A percentile compares a stretch with the other conserved stretches of the same genome.
phyloP scores from a whole-genome alignment of 2,797 vertebrate genomes.

The Amblyraja radiata region DNA sequence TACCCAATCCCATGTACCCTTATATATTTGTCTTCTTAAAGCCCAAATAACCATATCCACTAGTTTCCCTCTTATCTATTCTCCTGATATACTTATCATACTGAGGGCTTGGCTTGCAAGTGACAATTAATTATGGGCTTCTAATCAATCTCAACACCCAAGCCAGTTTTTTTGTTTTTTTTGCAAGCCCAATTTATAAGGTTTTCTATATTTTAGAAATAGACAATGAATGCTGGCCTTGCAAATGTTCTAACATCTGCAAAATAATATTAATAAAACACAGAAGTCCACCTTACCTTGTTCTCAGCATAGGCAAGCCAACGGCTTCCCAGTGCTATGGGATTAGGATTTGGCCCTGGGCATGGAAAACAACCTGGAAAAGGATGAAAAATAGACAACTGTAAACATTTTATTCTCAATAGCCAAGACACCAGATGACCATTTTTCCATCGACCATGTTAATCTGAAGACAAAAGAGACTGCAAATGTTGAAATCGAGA shows the following conservation, averaged over 20 bases:
- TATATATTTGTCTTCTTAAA: no score
- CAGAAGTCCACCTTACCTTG: slow-evolving; percentile 66
- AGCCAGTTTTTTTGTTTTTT: neutral
- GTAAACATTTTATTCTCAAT: slow-evolving; percentile 44
- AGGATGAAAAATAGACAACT: slow-evolving; percentile 44
- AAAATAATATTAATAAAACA: neutral
- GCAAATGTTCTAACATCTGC: no score
- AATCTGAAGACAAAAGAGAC: neutral
- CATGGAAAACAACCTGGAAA: slow-evolving; percentile 91
- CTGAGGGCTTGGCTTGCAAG: neutral
- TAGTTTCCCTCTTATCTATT: no score
- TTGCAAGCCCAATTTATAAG: neutral
- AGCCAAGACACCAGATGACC: no score
- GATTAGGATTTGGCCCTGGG: slow-evolving; percentile 92
- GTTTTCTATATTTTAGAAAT: neutral
- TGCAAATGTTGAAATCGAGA: no score
- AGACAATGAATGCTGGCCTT: no score
- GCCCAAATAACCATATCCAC: no score
- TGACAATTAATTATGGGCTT: neutral
- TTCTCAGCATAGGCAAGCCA: slow-evolving; percentile 98
- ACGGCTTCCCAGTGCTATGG: slow-evolving; percentile 85
- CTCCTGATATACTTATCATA: neutral
- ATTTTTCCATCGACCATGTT: neutral
- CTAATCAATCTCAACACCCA: neutral
- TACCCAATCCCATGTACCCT: no score